Conservation (phyloP, 1,140 invertebrate genomes). For the Zaprionus gabonicus region DNA sequence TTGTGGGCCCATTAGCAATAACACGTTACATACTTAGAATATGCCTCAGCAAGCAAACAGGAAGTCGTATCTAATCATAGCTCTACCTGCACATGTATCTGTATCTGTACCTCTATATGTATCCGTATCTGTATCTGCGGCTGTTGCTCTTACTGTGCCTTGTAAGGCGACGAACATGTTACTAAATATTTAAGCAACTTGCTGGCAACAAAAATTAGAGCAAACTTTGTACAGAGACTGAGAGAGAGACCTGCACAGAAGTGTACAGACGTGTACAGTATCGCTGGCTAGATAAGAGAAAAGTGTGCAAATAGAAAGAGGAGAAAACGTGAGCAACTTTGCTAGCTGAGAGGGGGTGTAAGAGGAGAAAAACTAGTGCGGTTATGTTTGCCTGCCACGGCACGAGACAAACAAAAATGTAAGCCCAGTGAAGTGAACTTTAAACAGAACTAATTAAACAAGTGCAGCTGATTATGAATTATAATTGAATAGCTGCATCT, state of each 20-base stretch:
- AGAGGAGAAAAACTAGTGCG: neutral
- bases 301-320: slow-evolving; percentile 75
- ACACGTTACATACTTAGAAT: slow-evolving; percentile 55
- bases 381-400: neutral
- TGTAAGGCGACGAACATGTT: slow-evolving; percentile 60
- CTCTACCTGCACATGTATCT: slow-evolving; percentile 38
- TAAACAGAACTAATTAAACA: slow-evolving; percentile 26
- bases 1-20: slow-evolving; percentile 60
- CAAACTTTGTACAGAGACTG: slow-evolving; percentile 52
- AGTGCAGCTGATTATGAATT: slow-evolving; percentile 10
- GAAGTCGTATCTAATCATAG: slow-evolving; percentile 77
- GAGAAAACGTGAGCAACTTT: slow-evolving; percentile 59
- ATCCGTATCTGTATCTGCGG: slow-evolving; percentile 21
- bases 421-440: slow-evolving; percentile 3
- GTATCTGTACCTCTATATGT: slow-evolving; percentile 36
- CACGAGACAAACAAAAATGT: slow-evolving; percentile 3
- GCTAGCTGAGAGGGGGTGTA: neutral
- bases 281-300: slow-evolving; percentile 55
- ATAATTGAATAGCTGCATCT: neutral
- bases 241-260: neutral
- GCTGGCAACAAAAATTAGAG: slow-evolving; percentile 66
- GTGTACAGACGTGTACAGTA: neutral
- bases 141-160: slow-evolving; percentile 35
- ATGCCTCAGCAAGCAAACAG: slow-evolving; percentile 50
- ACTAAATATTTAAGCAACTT: slow-evolving; percentile 81